phyloP scores from a whole-genome alignment of 2,888 invertebrate species.

The Belgica antarctica region DNA sequence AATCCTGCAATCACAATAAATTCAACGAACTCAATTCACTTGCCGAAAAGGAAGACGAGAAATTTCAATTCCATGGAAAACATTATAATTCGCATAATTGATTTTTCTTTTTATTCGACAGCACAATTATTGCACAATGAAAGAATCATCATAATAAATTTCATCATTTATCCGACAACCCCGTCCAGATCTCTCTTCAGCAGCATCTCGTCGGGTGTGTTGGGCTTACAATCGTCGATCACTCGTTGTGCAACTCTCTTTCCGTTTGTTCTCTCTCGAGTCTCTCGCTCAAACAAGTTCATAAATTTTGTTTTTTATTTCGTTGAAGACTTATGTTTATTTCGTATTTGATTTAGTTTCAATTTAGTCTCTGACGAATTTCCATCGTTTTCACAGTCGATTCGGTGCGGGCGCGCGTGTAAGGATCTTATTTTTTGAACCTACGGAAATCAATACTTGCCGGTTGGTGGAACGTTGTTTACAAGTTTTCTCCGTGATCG shows the following conservation, averaged over 20 bases:
- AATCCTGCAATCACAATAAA: too few relatives aligned
- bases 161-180: constrained; percentile 23
- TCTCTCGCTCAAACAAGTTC: constrained; percentile 36
- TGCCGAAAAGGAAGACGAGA: too few relatives aligned
- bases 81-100: constrained; percentile 7
- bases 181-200: background rate
- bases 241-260: constrained; percentile 15
- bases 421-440: constrained; percentile 1
- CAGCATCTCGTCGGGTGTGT: background rate
- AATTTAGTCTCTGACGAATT: constrained; percentile 43
- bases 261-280: background rate
- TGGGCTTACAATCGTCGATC: constrained; percentile 31
- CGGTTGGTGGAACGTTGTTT: constrained; percentile 22
- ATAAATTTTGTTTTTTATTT: constrained; percentile 37
- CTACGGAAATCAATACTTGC: constrained; percentile 37
- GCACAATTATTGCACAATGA: constrained; percentile 36
- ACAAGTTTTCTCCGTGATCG: background rate
- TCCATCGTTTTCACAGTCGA: constrained; percentile 18
- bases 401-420: background rate
- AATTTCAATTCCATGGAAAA: constrained; percentile 17
- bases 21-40: too few relatives aligned
- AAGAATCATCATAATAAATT: constrained; percentile 34
- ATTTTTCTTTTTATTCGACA: constrained; percentile 10
- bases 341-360: constrained; percentile 44
- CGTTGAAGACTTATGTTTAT: constrained; percentile 43